Conservation (phyloP, 2,888 invertebrate genomes). For the Scrobipalpa costella region DNA sequence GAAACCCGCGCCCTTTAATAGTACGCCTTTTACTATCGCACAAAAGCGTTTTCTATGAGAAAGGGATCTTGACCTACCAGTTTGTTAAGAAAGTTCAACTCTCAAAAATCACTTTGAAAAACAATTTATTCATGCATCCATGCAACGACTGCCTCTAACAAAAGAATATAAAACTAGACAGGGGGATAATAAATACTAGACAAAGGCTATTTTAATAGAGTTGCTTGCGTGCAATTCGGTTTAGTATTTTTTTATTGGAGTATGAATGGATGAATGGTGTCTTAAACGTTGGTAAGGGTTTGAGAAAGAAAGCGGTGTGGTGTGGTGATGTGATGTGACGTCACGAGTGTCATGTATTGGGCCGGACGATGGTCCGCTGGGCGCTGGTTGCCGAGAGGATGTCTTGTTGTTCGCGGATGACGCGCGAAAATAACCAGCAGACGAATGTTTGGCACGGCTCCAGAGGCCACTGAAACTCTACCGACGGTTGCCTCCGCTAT, state of each 20-base stretch:
- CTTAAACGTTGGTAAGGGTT: slow-evolving; percentile 28
- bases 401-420: slow-evolving; percentile 70
- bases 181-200: slow-evolving; percentile 79
- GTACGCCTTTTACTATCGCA: slow-evolving; percentile 74
- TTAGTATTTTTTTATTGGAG: slow-evolving; percentile 56
- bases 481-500: slow-evolving; percentile 48
- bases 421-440: slow-evolving; percentile 73
- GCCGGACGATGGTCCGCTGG: not conserved
- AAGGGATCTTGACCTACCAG: slow-evolving; percentile 81
- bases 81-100: slow-evolving; percentile 71
- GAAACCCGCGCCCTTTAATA: slow-evolving; percentile 72
- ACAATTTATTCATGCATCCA: slow-evolving; percentile 80
- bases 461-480: slow-evolving; percentile 69
- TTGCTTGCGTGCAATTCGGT: slow-evolving; percentile 74
- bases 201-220: slow-evolving; percentile 75
- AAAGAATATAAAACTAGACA: slow-evolving; percentile 79
- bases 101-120: slow-evolving; percentile 62
- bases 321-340: slow-evolving; percentile 24
- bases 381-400: slow-evolving; percentile 37
- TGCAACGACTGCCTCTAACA: slow-evolving; percentile 70
- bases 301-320: slow-evolving; percentile 25
- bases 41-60: slow-evolving; percentile 78
- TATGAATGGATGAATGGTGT: slow-evolving; percentile 45
- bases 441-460: slow-evolving; percentile 69
- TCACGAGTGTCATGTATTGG: slow-evolving; percentile 20